Conservation (phyloP, 23 tunicate genomes). For the Corella eumyota region DNA sequence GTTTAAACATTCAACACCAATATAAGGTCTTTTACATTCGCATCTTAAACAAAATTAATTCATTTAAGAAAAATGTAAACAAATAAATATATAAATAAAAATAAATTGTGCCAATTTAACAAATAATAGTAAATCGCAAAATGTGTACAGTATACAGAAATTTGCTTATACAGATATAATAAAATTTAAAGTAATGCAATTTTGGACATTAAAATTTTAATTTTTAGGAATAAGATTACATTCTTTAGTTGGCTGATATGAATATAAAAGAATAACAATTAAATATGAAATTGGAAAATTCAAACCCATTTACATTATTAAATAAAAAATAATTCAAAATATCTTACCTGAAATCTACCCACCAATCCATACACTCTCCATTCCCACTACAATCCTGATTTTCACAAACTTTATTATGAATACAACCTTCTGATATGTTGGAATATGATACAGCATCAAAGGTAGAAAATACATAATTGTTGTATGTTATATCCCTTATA, state of each 20-base stretch:
- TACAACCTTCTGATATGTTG: constrained; percentile 12
- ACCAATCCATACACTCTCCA: constrained; percentile 42
- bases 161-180: too few species aligned
- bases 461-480: background rate
- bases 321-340: background rate
- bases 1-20: constrained; percentile 20
- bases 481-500: constrained; percentile 21
- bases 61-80: background rate
- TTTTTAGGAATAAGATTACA: too few species aligned
- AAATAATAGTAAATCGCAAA: too few species aligned
- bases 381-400: constrained; percentile 14
- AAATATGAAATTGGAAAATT: too few species aligned
- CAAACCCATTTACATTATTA: too few species aligned
- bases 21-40: constrained; percentile 42
- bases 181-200: too few species aligned
- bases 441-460: background rate
- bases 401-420: constrained; percentile 9
- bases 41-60: constrained; percentile 19
- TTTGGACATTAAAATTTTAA: too few species aligned
- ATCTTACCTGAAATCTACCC: constrained; percentile 28
- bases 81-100: background rate
- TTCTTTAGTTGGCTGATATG: too few species aligned
- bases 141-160: too few species aligned
- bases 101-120: too few species aligned
- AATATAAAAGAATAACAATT: too few species aligned